A percentile compares a stretch with the other conserved stretches of the same genome.
Evolutionary conservation across 2,113 vertebrate species (phyloP).

Genomic region (Xenopus tropicalis): UCB_Xtro_10.0 CM004450.2:52211501-52212000

Average conservation of each 20-base stretch:
- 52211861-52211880: too few relatives aligned
- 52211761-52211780: slow-evolving; percentile 1
- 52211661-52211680: background rate
- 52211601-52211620: too few relatives aligned
- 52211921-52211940: background rate
- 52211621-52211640: too few relatives aligned
- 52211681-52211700: slow-evolving; percentile 16
- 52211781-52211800: background rate
- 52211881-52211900: background rate
- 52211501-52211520: background rate
- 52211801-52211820: background rate
- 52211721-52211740: background rate
- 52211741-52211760: slow-evolving; percentile 6
- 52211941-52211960: background rate
- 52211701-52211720: slow-evolving; percentile 10
- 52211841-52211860: too few relatives aligned
- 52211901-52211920: background rate
- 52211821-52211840: background rate
- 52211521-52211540: background rate
- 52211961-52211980: background rate
- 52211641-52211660: too few relatives aligned
- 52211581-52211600: too few relatives aligned
- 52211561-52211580: too few relatives aligned
- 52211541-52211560: background rate
- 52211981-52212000: background rate